phyloP scores from a whole-genome alignment of 2,888 invertebrate genomes.

The Cyrtodaria siliqua region DNA sequence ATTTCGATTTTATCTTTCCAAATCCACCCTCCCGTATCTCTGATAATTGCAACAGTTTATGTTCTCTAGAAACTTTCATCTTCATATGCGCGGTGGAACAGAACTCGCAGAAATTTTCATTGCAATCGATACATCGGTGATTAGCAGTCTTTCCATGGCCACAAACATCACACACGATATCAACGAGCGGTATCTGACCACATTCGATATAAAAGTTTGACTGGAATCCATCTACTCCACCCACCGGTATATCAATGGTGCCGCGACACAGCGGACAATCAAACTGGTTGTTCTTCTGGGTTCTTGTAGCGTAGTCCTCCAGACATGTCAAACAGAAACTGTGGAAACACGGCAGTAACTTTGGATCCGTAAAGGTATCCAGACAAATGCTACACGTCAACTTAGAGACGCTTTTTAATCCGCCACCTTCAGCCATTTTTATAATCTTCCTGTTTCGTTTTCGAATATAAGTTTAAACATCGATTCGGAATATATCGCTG shows the following conservation, averaged over 20 bases:
- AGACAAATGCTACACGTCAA: conserved; percentile 7
- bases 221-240: conserved; percentile 8
- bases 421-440: no score
- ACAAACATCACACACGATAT: conserved; percentile 14
- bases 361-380: background rate
- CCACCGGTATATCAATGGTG: conserved; percentile 12
- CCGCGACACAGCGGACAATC: conserved; percentile 4
- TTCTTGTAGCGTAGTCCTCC: background rate
- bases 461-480: no score
- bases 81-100: conserved; percentile 10
- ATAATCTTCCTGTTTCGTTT: no score
- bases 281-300: background rate
- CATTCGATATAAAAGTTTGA: conserved; percentile 5
- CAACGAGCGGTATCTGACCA: background rate
- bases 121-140: conserved; percentile 10
- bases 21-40: no score
- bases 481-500: no score
- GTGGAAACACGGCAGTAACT: conserved; percentile 7
- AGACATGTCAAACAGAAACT: background rate
- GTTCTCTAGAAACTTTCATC: conserved; percentile 10
- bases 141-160: conserved; percentile 5
- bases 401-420: background rate
- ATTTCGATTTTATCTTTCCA: no score
- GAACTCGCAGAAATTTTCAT: conserved; percentile 16
- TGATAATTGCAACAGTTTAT: background rate